Evolutionary conservation across 2,113 vertebrate genomes (phyloP), one percentile per base, ranked within the genome.

Genomic region (Hippocampus guttulatus): DNA sequence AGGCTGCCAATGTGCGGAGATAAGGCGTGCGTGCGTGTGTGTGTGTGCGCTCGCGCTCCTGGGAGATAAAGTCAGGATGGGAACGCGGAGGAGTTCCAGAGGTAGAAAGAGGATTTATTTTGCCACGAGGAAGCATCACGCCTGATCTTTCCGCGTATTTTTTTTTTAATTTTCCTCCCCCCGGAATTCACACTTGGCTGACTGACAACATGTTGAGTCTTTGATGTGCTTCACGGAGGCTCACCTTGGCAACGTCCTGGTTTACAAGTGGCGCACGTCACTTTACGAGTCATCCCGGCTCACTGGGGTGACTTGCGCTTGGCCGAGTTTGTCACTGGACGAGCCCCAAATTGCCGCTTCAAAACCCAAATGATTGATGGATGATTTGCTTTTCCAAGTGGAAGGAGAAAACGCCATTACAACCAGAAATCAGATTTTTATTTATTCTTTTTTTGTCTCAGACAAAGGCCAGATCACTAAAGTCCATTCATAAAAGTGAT

Each of bases 1-100:
- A 69, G 75, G 68, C 82, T 82, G 81, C 81, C 80, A 80, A 63
- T 63, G 16, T 49, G 16, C 69, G 62, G 64, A 30, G 33, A n/a
- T 51, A 45, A 52, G 3, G 14, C 49, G 33, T 6, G 5, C 33
- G 1, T 38, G 33, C 1, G 33, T 38, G 33, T 38, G 33, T 6
- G 33, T 25, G 12, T 58, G 47, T 64, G 23, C 54, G 57, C 47
- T 30, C 49, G 64, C 52, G 55, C 20, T 40, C 16, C 54, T 23
- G 2, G 0, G 16, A 41, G 74, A 61, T 55, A 62, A 71, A 70
- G 75, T 52, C 62, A 0, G 68, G 43, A 68, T 68, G 64, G 62
- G 51, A 69, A 74, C 67, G 73, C 43, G 58, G 76, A 70, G 73
- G 79, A 80, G 74, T 66, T 81, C 38, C 67, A 45, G 75, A 68